Conservation (phyloP, 2,888 invertebrate species). For the Magallana nippona region DNA sequence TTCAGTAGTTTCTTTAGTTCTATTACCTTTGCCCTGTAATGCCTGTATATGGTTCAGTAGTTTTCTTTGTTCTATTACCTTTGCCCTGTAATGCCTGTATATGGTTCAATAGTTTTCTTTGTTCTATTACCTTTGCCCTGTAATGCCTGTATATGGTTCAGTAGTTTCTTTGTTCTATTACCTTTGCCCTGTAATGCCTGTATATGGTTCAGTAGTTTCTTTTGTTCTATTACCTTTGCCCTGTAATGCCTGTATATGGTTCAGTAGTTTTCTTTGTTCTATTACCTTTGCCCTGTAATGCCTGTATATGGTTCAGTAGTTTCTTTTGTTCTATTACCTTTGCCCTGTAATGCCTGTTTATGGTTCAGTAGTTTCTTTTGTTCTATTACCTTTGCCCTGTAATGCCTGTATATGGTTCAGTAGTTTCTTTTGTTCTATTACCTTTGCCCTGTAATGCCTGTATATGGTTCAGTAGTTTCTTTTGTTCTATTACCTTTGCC, state of each 20-base stretch:
- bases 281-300: neutral
- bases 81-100: neutral
- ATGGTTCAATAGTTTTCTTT: constrained; percentile 59
- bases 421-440: constrained; percentile 65
- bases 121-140: no score
- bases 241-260: constrained; percentile 68
- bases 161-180: constrained; percentile 77
- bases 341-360: constrained; percentile 55
- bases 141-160: constrained; percentile 66
- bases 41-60: constrained; percentile 73
- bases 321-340: constrained; percentile 50
- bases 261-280: constrained; percentile 67
- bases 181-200: neutral
- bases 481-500: neutral
- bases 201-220: neutral
- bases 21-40: constrained; percentile 65
- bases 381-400: constrained; percentile 54
- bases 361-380: constrained; percentile 72
- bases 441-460: constrained; percentile 44
- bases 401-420: constrained; percentile 70
- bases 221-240: no score
- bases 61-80: constrained; percentile 59
- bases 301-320: constrained; percentile 73
- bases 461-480: constrained; percentile 74
- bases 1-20: neutral